A percentile compares a stretch with the other conserved stretches of the same genome.
Conservation (phyloP, 2,113 vertebrate genomes). For the Osmerus eperlanus region DNA sequence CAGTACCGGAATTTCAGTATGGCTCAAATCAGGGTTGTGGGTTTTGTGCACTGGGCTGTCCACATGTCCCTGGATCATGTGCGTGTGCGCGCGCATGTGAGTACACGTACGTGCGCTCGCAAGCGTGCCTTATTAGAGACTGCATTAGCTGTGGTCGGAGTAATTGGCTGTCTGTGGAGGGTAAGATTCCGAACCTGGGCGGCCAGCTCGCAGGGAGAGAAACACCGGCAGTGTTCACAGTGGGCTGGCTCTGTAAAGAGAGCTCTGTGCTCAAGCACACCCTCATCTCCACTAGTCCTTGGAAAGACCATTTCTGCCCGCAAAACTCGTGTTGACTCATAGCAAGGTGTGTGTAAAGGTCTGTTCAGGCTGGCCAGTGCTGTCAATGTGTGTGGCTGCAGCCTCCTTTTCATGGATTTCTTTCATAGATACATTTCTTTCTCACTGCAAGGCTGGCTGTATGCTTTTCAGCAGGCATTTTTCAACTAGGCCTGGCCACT, state of each 20-base stretch:
- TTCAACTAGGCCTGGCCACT: too few relatives aligned
- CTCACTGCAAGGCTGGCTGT: too few relatives aligned
- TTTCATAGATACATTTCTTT: too few relatives aligned
- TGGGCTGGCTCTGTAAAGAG: not conserved
- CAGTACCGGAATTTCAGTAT: not conserved
- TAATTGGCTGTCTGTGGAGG: conserved; percentile 1
- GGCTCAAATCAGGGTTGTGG: not conserved
- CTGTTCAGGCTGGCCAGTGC: too few relatives aligned
- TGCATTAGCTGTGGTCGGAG: not conserved
- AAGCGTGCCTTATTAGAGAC: conserved; percentile 8
- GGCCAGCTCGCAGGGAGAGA: not conserved
- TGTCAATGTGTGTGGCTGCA: too few relatives aligned
- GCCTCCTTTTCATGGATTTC: too few relatives aligned
- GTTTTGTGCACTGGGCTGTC: not conserved
- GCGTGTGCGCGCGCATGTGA: not conserved
- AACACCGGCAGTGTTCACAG: not conserved
- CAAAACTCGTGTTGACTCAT: too few relatives aligned
- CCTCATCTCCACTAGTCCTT: not conserved
- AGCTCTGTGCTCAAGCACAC: not conserved
- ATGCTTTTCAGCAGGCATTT: too few relatives aligned
- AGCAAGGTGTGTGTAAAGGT: too few relatives aligned
- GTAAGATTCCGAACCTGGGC: not conserved
- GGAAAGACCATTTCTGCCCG: too few relatives aligned
- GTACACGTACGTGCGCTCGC: too few relatives aligned
- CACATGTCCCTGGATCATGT: not conserved